Conservation (phyloP, 2,113 vertebrate genomes). For the Hiodon tergisus region DNA sequence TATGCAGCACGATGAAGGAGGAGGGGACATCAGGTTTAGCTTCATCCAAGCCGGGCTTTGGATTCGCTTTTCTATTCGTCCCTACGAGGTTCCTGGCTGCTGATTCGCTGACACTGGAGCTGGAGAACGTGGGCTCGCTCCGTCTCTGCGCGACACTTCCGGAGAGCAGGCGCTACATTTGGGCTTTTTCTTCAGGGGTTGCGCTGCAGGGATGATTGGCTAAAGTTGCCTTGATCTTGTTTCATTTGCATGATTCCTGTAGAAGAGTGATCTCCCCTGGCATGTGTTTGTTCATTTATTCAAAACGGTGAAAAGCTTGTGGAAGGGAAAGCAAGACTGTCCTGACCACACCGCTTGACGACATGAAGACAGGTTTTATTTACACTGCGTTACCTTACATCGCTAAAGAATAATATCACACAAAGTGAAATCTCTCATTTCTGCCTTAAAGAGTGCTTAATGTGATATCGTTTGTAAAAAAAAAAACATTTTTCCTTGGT, state of each 20-base stretch:
- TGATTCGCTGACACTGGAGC: slow-evolving; percentile 13
- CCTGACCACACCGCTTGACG: too few species aligned
- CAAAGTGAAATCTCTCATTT: background rate
- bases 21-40: background rate
- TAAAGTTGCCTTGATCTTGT: background rate
- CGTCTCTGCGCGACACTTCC: background rate
- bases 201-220: too few species aligned
- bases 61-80: background rate
- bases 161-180: too few species aligned
- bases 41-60: background rate
- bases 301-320: background rate
- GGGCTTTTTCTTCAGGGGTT: background rate
- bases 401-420: background rate
- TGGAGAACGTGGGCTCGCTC: background rate
- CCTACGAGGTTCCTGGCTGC: background rate
- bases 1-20: background rate
- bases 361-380: too few species aligned
- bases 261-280: background rate
- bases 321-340: too few species aligned
- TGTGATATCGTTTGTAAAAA: slow-evolving; percentile 17
- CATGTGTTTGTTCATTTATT: background rate
- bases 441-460: background rate
- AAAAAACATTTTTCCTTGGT: background rate
- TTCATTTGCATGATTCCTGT: background rate
- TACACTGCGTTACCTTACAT: background rate